Base-by-base conservation (phyloP, 2,113 vertebrate species). In the Engystomops pustulosus region DNA sequence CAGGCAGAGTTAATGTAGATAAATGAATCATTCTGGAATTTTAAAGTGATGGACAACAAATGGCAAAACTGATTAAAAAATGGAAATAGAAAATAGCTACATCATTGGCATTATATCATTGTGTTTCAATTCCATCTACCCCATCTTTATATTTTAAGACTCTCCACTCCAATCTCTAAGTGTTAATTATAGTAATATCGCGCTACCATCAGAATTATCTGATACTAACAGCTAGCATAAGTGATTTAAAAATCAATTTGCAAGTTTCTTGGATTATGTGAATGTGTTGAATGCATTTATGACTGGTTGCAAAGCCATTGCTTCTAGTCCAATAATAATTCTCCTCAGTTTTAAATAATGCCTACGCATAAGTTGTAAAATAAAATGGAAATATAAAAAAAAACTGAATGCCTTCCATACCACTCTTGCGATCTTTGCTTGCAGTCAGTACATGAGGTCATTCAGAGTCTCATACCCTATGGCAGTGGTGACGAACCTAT, bases 141-240 rank as follows among this genome's bases (percentile, higher is more conserved):
- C 17, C 41, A 14, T 38, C 27, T n/a, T 58, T 30, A 15, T 78
- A 78, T 58, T 78, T 78, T 60, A 38, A 60, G 51, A 20, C 4
- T 41, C 5, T 25, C 51, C 49, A 15, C 10, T 58, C 47, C 12
- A 78, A 76, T 34, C n/a, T 78, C 51, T 18, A 78, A 60, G 75
- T 41, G 75, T 78, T 78, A 78, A 78, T 78, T 78, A 38, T 60
- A 60, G 75, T 58, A 78, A 78, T 58, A 78, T 78, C 75, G 60
- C 75, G 36, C 51, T 60, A 41, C 51, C 27, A 58, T 58, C 32
- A 38, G 75, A 38, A 58, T 41, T 53, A 77, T 34, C 74, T 36
- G 74, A 77, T 77, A 38, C 74, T 77, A 77, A 55, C 74, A 77
- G 30, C 49, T 55, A 55, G 10, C 74, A 36, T 38, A 77, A 34